Percentiles rank a stretch among this genome's conserved stretches.
phyloP scores from a whole-genome alignment of 2,888 invertebrate genomes.

The Epirrhoe tristata region DNA sequence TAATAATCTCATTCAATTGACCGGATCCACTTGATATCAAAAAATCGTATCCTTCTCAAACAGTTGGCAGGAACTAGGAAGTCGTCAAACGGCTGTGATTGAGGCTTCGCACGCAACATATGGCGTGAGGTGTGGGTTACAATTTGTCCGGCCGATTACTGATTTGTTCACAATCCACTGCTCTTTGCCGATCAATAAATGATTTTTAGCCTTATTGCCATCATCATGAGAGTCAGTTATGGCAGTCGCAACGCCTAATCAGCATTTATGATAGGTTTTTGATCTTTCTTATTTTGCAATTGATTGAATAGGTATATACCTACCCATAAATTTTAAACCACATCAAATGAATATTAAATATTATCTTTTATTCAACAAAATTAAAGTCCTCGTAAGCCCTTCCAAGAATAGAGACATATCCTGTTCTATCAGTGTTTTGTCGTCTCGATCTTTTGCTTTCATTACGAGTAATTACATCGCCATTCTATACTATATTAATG shows the following conservation, averaged over 20 bases:
- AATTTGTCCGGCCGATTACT: conserved; percentile 68
- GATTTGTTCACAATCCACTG: conserved; percentile 55
- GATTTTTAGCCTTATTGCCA: conserved; percentile 31
- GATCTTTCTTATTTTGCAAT: too few species aligned
- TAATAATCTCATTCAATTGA: not conserved
- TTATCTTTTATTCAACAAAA: too few species aligned
- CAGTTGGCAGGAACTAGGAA: conserved; percentile 36
- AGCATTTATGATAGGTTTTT: too few species aligned
- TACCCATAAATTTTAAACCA: too few species aligned
- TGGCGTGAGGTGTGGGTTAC: conserved; percentile 62
- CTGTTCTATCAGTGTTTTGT: too few species aligned
- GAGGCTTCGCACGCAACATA: conserved; percentile 59
- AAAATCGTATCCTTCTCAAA: conserved; percentile 18
- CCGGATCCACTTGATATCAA: not conserved
- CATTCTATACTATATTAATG: not conserved
- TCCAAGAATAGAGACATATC: too few species aligned
- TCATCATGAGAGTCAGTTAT: not conserved
- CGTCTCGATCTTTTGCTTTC: too few species aligned
- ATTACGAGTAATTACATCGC: not conserved
- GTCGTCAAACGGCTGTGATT: conserved; percentile 48
- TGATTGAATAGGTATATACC: too few species aligned
- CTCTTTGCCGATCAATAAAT: conserved; percentile 30
- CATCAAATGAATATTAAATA: too few species aligned
- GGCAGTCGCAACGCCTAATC: too few species aligned
- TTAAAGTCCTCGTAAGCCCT: too few species aligned